These are phyloP conservation scores for Goniozus legneri DNA, from an alignment of 1,140 invertebrate genomes.

Conservation along the genomic window DNA sequence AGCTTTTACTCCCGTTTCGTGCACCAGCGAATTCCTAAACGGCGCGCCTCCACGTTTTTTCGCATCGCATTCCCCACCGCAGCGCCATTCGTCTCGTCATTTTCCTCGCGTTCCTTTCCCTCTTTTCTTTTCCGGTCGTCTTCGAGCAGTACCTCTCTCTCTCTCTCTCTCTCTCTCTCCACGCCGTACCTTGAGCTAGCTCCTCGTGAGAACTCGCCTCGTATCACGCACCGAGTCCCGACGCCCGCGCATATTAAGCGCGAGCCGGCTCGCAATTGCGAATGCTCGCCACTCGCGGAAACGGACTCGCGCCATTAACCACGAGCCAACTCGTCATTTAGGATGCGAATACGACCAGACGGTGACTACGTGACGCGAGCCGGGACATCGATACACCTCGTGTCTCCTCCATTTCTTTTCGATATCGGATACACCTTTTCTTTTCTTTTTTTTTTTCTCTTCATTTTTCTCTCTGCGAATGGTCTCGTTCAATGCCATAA, in stretches of 20 bases:
- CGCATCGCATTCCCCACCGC: too few relatives aligned
- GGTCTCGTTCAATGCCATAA: too few relatives aligned
- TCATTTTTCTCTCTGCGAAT: not conserved
- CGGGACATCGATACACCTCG: too few relatives aligned
- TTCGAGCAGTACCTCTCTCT: not conserved
- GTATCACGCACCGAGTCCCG: constrained; percentile 38
- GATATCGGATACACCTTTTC: too few relatives aligned
- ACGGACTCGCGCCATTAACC: constrained; percentile 18
- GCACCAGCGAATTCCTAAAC: constrained; percentile 28
- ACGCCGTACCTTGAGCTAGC: not conserved
- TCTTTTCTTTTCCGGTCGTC: too few relatives aligned
- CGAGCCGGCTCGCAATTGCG: constrained; percentile 30
- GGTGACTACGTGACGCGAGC: too few relatives aligned
- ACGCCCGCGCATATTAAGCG: constrained; percentile 46
- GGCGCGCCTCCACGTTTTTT: too few relatives aligned
- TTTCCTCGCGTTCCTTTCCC: too few relatives aligned
- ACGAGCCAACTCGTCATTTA: too few relatives aligned
- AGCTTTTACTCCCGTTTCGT: constrained; percentile 28
- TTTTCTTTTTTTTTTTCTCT: not conserved
- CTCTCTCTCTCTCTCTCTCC: not conserved
- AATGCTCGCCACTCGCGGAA: constrained; percentile 26
- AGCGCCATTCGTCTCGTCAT: too few relatives aligned
- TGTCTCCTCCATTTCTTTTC: too few relatives aligned
- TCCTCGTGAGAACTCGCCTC: constrained; percentile 40
- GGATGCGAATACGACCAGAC: too few relatives aligned